These are phyloP conservation scores for Umimayanthus chanpuru DNA, from an alignment of 92 coral and sea anemone genomes.

Conservation along the genomic window DNA sequence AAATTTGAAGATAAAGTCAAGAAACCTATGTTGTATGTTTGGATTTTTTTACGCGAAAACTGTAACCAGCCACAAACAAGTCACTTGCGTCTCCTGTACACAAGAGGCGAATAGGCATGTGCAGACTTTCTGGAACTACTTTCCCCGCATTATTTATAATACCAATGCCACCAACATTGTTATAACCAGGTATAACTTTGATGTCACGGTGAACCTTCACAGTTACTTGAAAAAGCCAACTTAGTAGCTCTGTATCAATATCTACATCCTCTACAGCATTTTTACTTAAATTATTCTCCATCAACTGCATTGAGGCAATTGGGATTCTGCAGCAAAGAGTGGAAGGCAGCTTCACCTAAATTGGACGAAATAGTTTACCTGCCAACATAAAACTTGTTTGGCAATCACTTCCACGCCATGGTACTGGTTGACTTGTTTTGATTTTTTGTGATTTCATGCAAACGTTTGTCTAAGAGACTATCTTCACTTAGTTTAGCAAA, in stretches of 20 bases:
- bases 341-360: constrained; percentile 60
- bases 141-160: constrained; percentile 49
- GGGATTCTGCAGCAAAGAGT: constrained; percentile 27
- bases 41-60: no score
- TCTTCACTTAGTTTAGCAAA: no score
- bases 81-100: constrained; percentile 44
- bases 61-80: no score
- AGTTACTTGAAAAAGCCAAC: constrained; percentile 64
- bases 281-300: neutral
- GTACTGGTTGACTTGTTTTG: no score
- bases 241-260: constrained; percentile 61
- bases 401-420: no score
- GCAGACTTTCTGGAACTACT: constrained; percentile 52
- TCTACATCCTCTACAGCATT: constrained; percentile 52
- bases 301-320: no score
- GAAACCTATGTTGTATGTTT: no score
- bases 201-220: constrained; percentile 56
- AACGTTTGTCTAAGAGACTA: no score
- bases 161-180: constrained; percentile 39
- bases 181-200: constrained; percentile 46
- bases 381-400: no score
- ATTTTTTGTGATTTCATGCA: no score
- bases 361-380: neutral
- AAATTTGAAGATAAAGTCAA: no score
- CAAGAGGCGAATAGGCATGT: constrained; percentile 49